These are phyloP conservation scores for Pollenia labialis DNA, from an alignment of 2,888 invertebrate genomes.

Conservation along the genomic window DNA sequence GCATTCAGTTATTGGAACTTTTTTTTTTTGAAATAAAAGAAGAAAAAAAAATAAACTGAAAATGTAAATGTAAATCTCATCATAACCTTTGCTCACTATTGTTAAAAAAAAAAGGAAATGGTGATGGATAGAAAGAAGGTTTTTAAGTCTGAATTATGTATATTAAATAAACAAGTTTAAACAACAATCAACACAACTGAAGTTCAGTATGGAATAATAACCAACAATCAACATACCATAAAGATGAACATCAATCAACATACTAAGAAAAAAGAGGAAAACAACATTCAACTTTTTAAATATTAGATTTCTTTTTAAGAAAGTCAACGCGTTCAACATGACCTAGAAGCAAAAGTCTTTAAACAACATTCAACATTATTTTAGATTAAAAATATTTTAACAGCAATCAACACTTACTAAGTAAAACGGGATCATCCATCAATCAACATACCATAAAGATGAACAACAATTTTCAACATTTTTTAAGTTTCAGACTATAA, in stretches of 20 bases:
- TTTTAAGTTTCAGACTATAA: background rate
- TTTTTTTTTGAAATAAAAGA: background rate
- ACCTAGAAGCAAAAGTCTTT: too few species aligned
- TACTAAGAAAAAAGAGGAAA: background rate
- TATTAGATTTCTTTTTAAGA: background rate
- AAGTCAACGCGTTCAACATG: too few species aligned
- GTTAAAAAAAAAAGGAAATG: too few species aligned
- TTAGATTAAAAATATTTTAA: too few species aligned
- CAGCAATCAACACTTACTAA: background rate
- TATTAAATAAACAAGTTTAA: background rate
- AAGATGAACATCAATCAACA: slow-evolving; percentile 29
- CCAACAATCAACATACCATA: slow-evolving; percentile 17
- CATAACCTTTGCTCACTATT: background rate
- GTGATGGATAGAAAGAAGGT: background rate
- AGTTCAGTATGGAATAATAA: background rate
- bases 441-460: slow-evolving; percentile 5
- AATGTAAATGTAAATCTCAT: background rate
- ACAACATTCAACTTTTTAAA: background rate
- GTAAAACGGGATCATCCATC: background rate
- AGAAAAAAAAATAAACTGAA: background rate
- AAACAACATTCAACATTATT: too few species aligned
- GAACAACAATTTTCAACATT: slow-evolving; percentile 17
- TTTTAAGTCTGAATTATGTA: background rate
- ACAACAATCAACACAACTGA: slow-evolving; percentile 22
- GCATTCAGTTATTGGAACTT: slow-evolving; percentile 6